Percentiles rank a stretch among this genome's conserved stretches.
Conservation (phyloP, 2,888 invertebrate species). For the Ryuthela nishihirai region DNA sequence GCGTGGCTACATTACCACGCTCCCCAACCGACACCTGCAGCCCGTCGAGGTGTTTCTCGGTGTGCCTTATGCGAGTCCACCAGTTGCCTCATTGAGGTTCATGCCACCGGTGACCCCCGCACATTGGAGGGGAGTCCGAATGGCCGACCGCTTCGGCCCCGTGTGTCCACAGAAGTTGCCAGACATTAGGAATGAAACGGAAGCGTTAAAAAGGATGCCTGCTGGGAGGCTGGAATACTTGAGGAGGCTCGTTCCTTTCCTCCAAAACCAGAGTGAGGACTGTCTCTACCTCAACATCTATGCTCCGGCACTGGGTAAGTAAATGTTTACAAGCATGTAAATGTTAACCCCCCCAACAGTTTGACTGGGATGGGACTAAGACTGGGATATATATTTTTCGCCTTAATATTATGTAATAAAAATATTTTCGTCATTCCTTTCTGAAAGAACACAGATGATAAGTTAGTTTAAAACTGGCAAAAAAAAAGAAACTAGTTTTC, state of each 20-base stretch:
- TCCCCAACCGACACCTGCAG: constrained; percentile 57
- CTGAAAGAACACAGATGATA: too few relatives aligned
- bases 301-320: constrained; percentile 85
- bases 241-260: constrained; percentile 75
- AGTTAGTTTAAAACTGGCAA: too few relatives aligned
- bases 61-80: constrained; percentile 91
- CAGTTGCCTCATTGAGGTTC: constrained; percentile 80
- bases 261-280: constrained; percentile 93
- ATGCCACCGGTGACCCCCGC: constrained; percentile 86
- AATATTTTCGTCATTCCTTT: too few relatives aligned
- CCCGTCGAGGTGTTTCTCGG: constrained; percentile 55
- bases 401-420: too few relatives aligned
- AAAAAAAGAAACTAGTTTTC: too few relatives aligned
- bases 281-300: constrained; percentile 95
- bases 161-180: constrained; percentile 71
- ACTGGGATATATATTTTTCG: too few relatives aligned
- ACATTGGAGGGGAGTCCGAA: constrained; percentile 68
- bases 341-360: too few relatives aligned
- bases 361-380: too few relatives aligned
- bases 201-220: constrained; percentile 81
- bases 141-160: constrained; percentile 69
- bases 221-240: constrained; percentile 85
- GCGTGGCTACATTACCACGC: constrained; percentile 56
- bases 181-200: constrained; percentile 67
- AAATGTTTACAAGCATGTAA: too few relatives aligned